Evolutionary conservation across 2,113 vertebrate genomes (phyloP), one percentile per base, ranked within the genome.

Genomic region (Lethenteron camtschaticum): DNA sequence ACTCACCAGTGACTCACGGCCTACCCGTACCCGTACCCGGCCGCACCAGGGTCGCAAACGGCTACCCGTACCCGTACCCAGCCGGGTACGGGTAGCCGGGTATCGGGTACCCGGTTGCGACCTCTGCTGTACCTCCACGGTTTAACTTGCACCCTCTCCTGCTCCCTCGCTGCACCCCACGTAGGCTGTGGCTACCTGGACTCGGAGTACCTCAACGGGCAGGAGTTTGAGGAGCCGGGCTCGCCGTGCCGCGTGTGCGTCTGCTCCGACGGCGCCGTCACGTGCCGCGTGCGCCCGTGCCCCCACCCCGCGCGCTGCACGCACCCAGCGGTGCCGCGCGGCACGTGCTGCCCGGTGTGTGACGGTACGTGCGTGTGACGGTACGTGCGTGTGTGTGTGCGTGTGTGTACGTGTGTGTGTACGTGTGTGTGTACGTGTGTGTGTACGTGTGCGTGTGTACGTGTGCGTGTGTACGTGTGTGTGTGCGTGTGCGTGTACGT

Each of bases 281-380:
- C 79, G 56, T 91, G 87, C 70, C 56, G 70, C 68, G 79, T 68
- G 69, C 77, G 74, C 9, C 80, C 79, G 11, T 90, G 87, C 68
- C 77, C 82, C 72, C 80, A 3, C 24, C 70, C 13, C 78, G 8
- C 24, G 24, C 24, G 16, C 24, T 90, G 88, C 76, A 82, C 77
- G 57, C 82, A 87, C 72, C 84, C 86, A 0, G 78, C 80, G 73
- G 81, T 72, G 7, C 66, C 68, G 0, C 73, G 81, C 0, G 79
- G 81, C 55, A 79, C 81, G 56, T 91, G 87, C 77, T 91, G 88
- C 70, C 85, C 83, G 0, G 74, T 80, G 71, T 91, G 88, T 77
- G 78, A 87, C 18, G 85, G 86, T 91, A 76, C 56, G 78, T 68
- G 3, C 4, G 24, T 24, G 24, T 24, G 24, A 18, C 16, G 16